Evolutionary conservation across 2,113 vertebrate genomes (phyloP).

Genomic region (Podarcis raffonei): DNA sequence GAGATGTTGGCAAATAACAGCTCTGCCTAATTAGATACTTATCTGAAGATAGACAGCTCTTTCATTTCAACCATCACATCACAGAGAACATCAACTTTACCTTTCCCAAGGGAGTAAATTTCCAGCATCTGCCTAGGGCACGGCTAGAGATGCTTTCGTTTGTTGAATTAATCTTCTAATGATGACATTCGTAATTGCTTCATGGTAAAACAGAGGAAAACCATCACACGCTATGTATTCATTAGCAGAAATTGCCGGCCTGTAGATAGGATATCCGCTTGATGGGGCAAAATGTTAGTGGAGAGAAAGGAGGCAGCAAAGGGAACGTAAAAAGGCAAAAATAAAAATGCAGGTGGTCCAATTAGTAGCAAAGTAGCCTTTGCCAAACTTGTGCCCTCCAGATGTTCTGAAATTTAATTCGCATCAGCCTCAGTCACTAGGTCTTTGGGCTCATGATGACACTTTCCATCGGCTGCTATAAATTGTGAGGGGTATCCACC

Average conservation of each 20-base stretch:
- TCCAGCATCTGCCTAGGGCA: constrained; percentile 27
- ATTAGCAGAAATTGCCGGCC: not conserved
- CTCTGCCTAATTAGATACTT: constrained; percentile 1
- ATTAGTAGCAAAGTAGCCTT: not conserved
- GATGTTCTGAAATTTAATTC: no score
- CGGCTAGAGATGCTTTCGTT: constrained; percentile 18
- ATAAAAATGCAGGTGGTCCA: not conserved
- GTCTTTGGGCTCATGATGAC: no score
- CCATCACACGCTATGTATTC: not conserved
- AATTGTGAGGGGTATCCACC: not conserved
- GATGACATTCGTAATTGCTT: not conserved
- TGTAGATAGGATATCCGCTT: not conserved
- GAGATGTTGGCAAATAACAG: not conserved
- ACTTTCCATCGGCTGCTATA: not conserved
- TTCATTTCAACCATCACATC: constrained; percentile 4
- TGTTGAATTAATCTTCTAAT: constrained; percentile 17
- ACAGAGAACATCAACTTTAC: constrained; percentile 16
- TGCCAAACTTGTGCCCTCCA: no score
- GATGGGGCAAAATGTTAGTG: not conserved
- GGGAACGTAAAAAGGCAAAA: not conserved
- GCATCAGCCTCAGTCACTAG: no score
- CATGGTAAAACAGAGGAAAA: not conserved
- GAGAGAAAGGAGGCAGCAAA: not conserved
- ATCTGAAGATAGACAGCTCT: not conserved
- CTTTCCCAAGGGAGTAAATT: not conserved